Conservation (phyloP, 2,113 vertebrate species). For the Neopipo cinnamomea region DNA sequence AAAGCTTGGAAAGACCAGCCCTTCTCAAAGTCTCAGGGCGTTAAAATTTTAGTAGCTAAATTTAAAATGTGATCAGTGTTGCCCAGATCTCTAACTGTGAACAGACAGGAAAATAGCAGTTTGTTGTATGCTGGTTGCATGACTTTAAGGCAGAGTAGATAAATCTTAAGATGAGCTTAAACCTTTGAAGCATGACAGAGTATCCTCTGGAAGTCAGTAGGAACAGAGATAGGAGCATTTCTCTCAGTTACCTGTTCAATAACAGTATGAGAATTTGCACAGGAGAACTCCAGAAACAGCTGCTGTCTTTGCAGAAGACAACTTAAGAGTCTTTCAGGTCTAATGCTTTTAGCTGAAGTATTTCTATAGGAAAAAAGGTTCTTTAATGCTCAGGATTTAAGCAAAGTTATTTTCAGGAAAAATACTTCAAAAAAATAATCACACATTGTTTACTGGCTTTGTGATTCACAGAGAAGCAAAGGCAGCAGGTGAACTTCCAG, state of each 20-base stretch:
- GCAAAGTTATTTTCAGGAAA: not conserved
- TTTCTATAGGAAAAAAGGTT: not conserved
- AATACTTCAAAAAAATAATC: not conserved
- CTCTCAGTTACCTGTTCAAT: not conserved
- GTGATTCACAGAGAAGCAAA: not conserved
- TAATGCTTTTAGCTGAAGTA: not conserved
- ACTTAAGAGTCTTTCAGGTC: not conserved
- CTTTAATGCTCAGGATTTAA: not conserved
- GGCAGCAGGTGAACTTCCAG: not conserved
- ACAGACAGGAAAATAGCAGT: not conserved
- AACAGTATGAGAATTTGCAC: not conserved
- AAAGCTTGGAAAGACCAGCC: not conserved
- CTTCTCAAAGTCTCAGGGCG: not conserved
- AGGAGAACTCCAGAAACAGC: not conserved
- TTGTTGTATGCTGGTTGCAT: not conserved
- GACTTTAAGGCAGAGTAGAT: not conserved
- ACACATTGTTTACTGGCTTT: not conserved
- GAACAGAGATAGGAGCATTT: not conserved
- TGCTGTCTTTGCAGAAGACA: not conserved
- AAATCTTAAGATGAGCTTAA: not conserved
- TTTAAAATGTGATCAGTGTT: not conserved
- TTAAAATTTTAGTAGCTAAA: not conserved
- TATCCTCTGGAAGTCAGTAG: not conserved
- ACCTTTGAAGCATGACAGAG: not conserved
- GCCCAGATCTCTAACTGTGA: not conserved